Evolutionary conservation across 1,140 invertebrate genomes (phyloP).

Genomic region (Centruroides sculpturatus): DNA sequence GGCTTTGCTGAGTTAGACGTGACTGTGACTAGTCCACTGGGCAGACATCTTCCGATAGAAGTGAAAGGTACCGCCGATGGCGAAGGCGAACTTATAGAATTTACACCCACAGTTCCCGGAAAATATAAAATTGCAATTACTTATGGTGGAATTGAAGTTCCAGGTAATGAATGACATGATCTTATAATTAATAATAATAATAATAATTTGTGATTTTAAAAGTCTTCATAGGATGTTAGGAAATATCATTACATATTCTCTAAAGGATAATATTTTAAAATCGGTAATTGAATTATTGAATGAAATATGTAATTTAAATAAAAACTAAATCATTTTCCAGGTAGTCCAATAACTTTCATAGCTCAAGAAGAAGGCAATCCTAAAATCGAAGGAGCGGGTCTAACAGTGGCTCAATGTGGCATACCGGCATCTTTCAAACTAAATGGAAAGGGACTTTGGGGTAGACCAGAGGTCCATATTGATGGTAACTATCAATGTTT

Average conservation of each 20-base stretch:
- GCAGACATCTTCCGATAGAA: conserved; percentile 66
- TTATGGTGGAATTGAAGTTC: conserved; percentile 58
- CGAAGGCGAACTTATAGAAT: conserved; percentile 57
- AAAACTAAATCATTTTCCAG: not conserved
- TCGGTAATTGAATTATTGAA: too few relatives aligned
- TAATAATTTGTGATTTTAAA: too few relatives aligned
- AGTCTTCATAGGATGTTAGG: too few relatives aligned
- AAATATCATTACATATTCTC: too few relatives aligned
- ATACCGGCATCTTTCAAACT: conserved; percentile 27
- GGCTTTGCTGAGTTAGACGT: conserved; percentile 81
- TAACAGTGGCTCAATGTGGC: conserved; percentile 27
- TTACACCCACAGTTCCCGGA: conserved; percentile 71
- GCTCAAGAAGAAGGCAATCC: conserved; percentile 19
- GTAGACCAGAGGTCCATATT: conserved; percentile 38
- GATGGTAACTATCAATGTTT: conserved; percentile 26
- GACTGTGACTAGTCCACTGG: conserved; percentile 72
- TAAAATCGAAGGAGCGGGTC: conserved; percentile 20
- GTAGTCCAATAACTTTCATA: conserved; percentile 16
- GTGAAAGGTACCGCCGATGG: conserved; percentile 54
- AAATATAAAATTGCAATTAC: conserved; percentile 76
- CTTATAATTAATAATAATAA: too few relatives aligned
- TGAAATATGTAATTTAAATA: too few relatives aligned
- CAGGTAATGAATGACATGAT: conserved; percentile 24
- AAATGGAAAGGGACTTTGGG: conserved; percentile 37
- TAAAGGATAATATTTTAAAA: too few relatives aligned